Base-by-base conservation (phyloP, 2,797 vertebrate species). In the Chelonia mydas region DNA sequence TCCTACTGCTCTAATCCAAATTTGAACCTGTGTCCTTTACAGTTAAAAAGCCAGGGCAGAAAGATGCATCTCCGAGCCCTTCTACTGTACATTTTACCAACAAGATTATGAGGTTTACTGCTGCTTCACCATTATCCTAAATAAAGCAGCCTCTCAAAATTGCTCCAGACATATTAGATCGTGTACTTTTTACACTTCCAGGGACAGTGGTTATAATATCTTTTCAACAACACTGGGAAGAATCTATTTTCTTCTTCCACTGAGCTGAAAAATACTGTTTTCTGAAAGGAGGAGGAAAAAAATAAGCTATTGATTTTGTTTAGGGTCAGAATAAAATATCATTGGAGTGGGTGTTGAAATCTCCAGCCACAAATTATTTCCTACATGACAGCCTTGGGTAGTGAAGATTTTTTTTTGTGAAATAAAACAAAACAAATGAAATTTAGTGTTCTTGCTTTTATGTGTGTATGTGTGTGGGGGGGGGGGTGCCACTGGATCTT, bases 321-420 rank as follows among this genome's bases (percentile, higher is more conserved):
- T 97, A 97, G 96, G 90, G 97, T 97, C 97, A 89, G 90, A 98
- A 97, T 97, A 97, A 97, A 98, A 97, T 96, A 96, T 97, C 96
- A 90, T 94, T 96, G 86, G 96, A 97, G 92, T 96, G 88, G 94
- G 95, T 96, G 94, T 96, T 97, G 95, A 98, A 97, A 96, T 94
- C 91, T 86, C 95, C 65, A 96, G 84, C 96, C 91, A 96, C 94
- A 80, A 94, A 95, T 95, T 96, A 94, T 89, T 96, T 94, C 90
- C 91, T 95, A 95, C 95, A 96, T 96, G 97, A 97, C 91, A 93
- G 97, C 93, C 92, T 91, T 92, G 92, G 94, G 92, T 89, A 94
- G 59, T 84, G 86, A 89, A 94, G 92, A 93, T 81, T 91, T 94
- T 81, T 91, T 93, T 94, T 89, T 91, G 83, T 94, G 95, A 87